phyloP scores from a whole-genome alignment of 2,888 invertebrate species.

The Aspidiotus rigidus region DNA sequence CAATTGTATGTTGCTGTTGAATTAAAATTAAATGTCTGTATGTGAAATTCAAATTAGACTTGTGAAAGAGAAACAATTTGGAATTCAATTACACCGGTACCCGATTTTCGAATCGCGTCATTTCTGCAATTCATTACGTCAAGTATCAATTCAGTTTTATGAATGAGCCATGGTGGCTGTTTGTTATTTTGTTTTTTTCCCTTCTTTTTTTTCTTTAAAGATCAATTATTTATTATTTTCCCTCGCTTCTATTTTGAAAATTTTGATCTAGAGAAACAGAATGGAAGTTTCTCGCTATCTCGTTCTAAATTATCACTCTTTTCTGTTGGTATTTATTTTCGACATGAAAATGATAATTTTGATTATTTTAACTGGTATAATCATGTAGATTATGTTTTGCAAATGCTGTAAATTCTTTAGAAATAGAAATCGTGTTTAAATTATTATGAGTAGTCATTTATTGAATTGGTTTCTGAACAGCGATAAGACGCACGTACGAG shows the following conservation, averaged over 20 bases:
- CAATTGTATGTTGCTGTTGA: constrained; percentile 7
- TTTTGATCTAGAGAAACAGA: no score
- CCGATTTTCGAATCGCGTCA: no score
- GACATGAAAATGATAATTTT: no score
- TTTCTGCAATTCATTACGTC: background rate
- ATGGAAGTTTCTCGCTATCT: no score
- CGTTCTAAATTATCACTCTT: no score
- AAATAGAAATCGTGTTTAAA: background rate
- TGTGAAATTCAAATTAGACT: constrained; percentile 7
- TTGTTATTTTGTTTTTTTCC: background rate
- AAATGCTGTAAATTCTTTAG: background rate
- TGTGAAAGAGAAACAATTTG: constrained; percentile 5
- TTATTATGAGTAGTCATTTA: no score
- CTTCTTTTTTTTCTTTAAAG: background rate
- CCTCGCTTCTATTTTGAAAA: background rate
- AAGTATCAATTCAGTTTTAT: no score
- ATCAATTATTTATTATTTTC: background rate
- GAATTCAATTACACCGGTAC: background rate
- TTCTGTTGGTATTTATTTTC: no score
- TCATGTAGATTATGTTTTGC: background rate
- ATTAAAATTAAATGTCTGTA: constrained; percentile 4
- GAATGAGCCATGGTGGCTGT: background rate
- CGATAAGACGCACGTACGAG: no score
- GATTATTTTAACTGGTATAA: no score
- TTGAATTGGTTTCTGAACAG: no score